Base-by-base conservation (phyloP, 2,888 invertebrate genomes). In the Nowickia ferox region DNA sequence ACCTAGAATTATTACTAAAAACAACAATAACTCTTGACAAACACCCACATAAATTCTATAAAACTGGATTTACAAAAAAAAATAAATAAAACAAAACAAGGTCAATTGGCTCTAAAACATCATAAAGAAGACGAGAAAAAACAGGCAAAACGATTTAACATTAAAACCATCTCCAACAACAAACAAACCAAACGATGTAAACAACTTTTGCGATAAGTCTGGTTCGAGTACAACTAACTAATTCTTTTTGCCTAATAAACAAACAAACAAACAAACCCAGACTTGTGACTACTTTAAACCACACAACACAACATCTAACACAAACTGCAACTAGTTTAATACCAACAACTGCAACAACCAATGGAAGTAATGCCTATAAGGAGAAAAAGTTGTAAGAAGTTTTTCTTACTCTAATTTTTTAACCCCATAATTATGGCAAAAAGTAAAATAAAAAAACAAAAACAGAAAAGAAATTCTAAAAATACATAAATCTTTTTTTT, bases 11-110 rank as follows among this genome's bases (percentile, higher is more conserved):
- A 40, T 71, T 19, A 2, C 15, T 51, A 44, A 75, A 79, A 69
- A 63, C 69, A 81, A 63, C 63, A 19, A 85, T 82, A 81, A 85
- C 22, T 85, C 78, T 78, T 78, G 17, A 17, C 57, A 85, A 82
- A 82, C 85, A 85, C 85, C 85, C 85, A 85, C 85, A 85, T 85
- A 85, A 85, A 82, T 82, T 78, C 68, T 46, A 10, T 38, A 38
- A 65, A 71, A 72, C 63, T 71, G 9, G 79, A 75, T 63, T 63
- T 59, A 55, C 4, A 40, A 38, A 42, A 53, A n/a, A 57, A 40
- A 66, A 83, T 74, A 79, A 76, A 76, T 71, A 76, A 66, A 51
- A 68, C 66, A 79, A 86, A 86, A 86, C 82, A 82, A 86, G 85
- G 85, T 86, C 85, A 83, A 83, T 86, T 82, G 85, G 82, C 76